Conservation (phyloP, 2,888 invertebrate genomes). For the Drosophila incognita region DNA sequence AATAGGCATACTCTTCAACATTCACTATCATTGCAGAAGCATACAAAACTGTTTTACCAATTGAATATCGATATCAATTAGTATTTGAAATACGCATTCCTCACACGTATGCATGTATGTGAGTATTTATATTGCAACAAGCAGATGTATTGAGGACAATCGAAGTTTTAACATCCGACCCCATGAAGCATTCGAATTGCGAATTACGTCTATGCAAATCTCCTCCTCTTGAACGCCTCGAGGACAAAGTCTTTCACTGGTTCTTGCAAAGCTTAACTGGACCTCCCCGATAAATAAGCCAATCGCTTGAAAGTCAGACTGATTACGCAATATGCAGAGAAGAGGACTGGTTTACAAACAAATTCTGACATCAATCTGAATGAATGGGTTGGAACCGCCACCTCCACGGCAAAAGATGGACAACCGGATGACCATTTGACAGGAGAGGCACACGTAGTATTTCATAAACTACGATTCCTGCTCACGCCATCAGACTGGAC, state of each 20-base stretch:
- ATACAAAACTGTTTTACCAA: constrained; percentile 24
- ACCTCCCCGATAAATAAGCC: neutral
- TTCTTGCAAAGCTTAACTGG: neutral
- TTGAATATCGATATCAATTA: constrained; percentile 11
- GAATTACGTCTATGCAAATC: neutral
- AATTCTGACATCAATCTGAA: neutral
- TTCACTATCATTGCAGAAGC: constrained; percentile 9
- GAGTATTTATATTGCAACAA: neutral
- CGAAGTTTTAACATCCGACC: neutral
- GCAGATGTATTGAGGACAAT: neutral
- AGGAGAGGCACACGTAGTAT: neutral
- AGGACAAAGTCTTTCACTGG: neutral
- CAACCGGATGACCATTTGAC: neutral
- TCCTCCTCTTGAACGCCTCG: neutral
- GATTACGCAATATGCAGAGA: neutral
- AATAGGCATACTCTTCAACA: neutral
- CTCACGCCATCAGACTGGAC: neutral
- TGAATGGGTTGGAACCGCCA: neutral
- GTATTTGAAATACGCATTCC: neutral
- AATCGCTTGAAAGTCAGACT: neutral
- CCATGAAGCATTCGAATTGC: neutral
- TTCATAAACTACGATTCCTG: neutral
- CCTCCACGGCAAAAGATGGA: neutral
- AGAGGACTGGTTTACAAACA: neutral
- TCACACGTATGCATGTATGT: neutral